phyloP scores from a whole-genome alignment of 92 coral and sea anemone species.

The Porites divaricata region DNA sequence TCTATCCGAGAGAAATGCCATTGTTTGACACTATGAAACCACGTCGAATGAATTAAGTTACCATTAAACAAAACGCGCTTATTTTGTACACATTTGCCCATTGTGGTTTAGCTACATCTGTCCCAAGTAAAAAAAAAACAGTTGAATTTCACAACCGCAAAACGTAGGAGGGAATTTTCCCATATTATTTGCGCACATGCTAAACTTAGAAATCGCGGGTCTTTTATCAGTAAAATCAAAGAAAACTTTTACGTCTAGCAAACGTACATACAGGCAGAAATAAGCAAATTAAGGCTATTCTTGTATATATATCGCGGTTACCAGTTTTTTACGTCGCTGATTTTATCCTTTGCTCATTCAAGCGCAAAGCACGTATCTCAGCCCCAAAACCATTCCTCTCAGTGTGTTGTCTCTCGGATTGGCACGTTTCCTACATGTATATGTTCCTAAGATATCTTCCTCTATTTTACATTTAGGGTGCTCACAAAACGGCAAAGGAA shows the following conservation, averaged over 20 bases:
- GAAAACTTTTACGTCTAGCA: conserved; percentile 13
- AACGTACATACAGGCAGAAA: conserved; percentile 14
- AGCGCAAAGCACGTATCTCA: not conserved
- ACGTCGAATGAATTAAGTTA: conserved; percentile 2
- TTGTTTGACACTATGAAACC: not conserved
- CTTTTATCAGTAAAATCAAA: conserved; percentile 11
- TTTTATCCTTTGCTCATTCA: not conserved
- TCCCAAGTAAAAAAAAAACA: not conserved
- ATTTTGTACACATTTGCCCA: conserved; percentile 7
- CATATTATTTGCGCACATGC: conserved; percentile 7
- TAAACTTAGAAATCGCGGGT: conserved; percentile 29
- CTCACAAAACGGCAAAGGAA: no score
- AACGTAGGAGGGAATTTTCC: conserved; percentile 14
- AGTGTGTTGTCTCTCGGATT: no score
- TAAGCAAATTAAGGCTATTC: conserved; percentile 10
- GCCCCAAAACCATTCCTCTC: not conserved
- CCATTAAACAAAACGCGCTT: conserved; percentile 1
- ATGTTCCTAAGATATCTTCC: no score
- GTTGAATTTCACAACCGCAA: conserved; percentile 15
- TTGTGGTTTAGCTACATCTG: conserved; percentile 29
- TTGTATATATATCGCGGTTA: conserved; percentile 9
- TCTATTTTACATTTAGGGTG: no score
- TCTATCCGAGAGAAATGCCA: not conserved
- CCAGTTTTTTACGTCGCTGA: not conserved
- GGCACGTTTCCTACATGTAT: no score